Base-by-base conservation (phyloP, 2,888 invertebrate species). In the Cylloceria caligata region DNA sequence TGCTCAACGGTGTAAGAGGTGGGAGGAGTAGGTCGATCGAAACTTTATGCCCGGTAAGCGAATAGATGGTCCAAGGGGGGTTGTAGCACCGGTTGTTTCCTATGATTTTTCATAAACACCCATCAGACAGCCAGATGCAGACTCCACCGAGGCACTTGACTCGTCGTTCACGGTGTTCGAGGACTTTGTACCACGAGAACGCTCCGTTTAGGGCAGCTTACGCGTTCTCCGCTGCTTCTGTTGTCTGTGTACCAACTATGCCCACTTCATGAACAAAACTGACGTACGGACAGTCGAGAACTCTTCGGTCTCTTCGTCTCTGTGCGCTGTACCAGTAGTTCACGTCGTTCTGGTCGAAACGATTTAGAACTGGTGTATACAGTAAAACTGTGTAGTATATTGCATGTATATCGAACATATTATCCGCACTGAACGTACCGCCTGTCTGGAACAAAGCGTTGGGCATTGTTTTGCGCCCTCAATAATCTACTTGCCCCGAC, bases 391-490 rank as follows among this genome's bases (percentile, higher is more conserved):
- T 11, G 9, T 45, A 2, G 62, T 30, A 65, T 71, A 49, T 65
- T 75, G 24, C 75, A 27, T 30, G 55, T 77, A 75, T 73, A 82
- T 88, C 86, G 88, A 90, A 88, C 90, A 88, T 91, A 91, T 91
- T 90, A 90, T 88, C 86, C 83, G 81, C 83, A 87, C 34, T 76
- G 82, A 88, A 84, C 85, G 85, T 82, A 86, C 82, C 81, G 78
- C 52, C 85, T 65, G 83, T 64, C 86, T 83, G 86, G 89, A 91
- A 90, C 90, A 91, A 91, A 89, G 89, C 89, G 86, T 76, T 87
- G 89, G 72, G 88, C 90, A 91, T 92, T 92, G 91, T 92, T 91
- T 92, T 91, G 89, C 87, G 88, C 91, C 90, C 88, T 90, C 91
- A 88, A 90, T 92, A 91, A 91, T 92, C 92, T 91, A 91, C 91